Evolutionary conservation across 2,113 vertebrate genomes (phyloP).

Genomic region (Phyllopteryx taeniolatus): DNA sequence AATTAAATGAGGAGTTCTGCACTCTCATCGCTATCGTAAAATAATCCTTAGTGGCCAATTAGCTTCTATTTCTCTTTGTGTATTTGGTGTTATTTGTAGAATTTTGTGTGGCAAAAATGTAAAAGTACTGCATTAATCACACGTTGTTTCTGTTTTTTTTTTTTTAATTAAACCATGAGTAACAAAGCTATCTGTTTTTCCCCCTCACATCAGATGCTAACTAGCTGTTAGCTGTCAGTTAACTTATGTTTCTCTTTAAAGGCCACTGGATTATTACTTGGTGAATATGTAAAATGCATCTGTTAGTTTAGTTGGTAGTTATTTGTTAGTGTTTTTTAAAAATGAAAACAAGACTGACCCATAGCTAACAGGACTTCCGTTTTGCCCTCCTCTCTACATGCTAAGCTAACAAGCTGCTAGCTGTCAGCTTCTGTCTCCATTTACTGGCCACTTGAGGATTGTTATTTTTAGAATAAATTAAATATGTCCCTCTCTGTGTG

Average conservation of each 20-base stretch:
- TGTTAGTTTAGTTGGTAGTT: too few species aligned
- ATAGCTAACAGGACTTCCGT: not conserved
- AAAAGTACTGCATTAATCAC: not conserved
- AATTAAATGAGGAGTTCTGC: too few species aligned
- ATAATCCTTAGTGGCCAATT: too few species aligned
- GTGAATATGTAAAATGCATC: too few species aligned
- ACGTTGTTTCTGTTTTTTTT: not conserved
- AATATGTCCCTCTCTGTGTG: constrained; percentile 14
- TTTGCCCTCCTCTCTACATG: not conserved
- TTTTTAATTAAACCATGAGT: not conserved
- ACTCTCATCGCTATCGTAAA: not conserved
- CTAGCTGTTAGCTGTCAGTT: too few species aligned
- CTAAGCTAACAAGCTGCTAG: not conserved
- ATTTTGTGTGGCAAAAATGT: not conserved
- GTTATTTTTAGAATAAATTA: constrained; percentile 3
- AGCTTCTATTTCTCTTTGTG: not conserved
- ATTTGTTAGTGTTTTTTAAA: too few species aligned
- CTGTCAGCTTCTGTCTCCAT: not conserved
- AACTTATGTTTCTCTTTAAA: too few species aligned
- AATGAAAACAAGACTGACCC: too few species aligned
- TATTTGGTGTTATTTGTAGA: not conserved
- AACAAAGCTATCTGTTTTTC: not conserved
- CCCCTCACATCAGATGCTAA: too few species aligned
- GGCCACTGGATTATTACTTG: too few species aligned
- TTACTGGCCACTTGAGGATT: constrained; percentile 3